Evolutionary conservation across 2,113 vertebrate genomes (phyloP), one percentile per base, ranked within the genome.

Genomic region (Nothocercus julius): DNA sequence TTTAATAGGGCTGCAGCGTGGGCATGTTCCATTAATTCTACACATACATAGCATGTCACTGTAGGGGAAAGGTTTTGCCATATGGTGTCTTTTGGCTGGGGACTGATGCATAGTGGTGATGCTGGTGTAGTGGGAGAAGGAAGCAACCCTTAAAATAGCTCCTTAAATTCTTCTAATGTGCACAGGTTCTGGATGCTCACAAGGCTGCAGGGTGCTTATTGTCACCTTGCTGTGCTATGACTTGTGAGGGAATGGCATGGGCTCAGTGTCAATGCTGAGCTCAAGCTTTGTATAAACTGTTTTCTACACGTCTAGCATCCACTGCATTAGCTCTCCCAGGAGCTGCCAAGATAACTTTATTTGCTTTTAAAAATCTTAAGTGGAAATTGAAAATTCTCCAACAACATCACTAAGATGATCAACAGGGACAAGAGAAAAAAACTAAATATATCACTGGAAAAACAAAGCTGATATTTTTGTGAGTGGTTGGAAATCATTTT

Each of bases 11-110:
- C 17, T 30, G 3, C 28, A 47, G 38, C 44, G 11, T 1, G 0
- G 6, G 16, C 28, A 32, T 40, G 8, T 4, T 38, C 36, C 53
- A 22, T 58, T 93, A 34, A 1, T n/a, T 14, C 38, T 12, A 17
- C 4, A 0, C 1, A 0, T 2, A 11, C 24, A 4, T 30, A 64
- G 58, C 3, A 24, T 0, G 0, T 40, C 0, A 0, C 44, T 32
- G 0, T 0, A 51, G 40, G 45, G 25, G 7, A 84, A 8, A 5
- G 81, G 49, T 1, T 2, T 36, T 63, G 72, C 42, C 53, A 1
- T 1, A 5, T 0, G 0, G 19, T 19, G 14, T 42, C 66, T 63
- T 51, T 32, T 56, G 15, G 12, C 3, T 3, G 5, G 6, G 25
- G n/a, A 40, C n/a, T 9, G 5, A 45, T 7, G 18, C 21, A 19